Base-by-base conservation (phyloP, 2,797 vertebrate genomes). In the Sebastes paucispinis region DNA sequence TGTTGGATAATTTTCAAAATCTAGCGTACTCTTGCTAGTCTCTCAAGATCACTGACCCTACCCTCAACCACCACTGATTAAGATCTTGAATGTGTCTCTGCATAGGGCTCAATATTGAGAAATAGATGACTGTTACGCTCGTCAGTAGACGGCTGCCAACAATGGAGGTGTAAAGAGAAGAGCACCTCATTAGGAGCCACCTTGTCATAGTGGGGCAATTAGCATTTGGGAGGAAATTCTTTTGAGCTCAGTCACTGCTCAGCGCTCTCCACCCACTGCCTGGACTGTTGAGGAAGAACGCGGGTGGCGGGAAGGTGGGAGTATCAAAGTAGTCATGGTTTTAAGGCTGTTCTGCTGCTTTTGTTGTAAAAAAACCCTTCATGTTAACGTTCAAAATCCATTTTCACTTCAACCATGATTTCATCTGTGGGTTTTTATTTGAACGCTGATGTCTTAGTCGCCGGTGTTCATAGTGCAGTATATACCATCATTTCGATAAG, bases 151-250 rank as follows among this genome's bases (percentile, higher is more conserved):
- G 34, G 76, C 73, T 75, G 65, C 77, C 80, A 79, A 77, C 62
- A 72, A 47, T 24, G 55, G 66, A 73, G 77, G 77, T 77, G 79
- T 72, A 11, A 72, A 79, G 75, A 73, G 32, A 54, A 36, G 66
- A 75, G 75, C 7, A 25, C 54, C 79, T 94, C 83, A 86, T 92
- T 90, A 91, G 79, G 79, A 75, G 73, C 67, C 74, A 64, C 29
- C 73, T 73, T 32, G 43, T 75, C 80, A 75, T 75, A 60, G 59
- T 39, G 65, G 36, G 55, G 80, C 85, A 89, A 82, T 93, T 93
- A 88, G 36, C 39, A 39, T 20, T 36, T 29, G 6, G 47, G 62
- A 77, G 58, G 76, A 80, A 79, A 52, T 52, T 69, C 77, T 82
- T 82, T 66, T 78, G 71, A 82, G 71, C 78, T 66, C 25, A 43